These are phyloP conservation scores for Sebastiscus tertius DNA, from an alignment of 2,797 vertebrate genomes.

Conservation along the genomic window DNA sequence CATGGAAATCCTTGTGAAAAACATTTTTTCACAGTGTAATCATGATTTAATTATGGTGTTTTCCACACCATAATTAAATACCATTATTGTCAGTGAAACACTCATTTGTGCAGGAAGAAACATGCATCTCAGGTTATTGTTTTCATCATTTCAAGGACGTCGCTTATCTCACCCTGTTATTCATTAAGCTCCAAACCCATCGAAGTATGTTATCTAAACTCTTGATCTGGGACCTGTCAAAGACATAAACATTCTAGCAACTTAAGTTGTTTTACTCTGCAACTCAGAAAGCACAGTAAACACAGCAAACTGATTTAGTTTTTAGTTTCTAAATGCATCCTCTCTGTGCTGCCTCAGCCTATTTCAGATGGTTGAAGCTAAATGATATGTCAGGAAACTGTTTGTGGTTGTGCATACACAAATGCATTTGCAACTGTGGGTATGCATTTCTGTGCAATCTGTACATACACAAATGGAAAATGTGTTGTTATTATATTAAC, in stretches of 20 bases:
- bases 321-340: neutral
- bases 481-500: neutral
- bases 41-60: neutral
- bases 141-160: neutral
- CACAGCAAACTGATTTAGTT: neutral
- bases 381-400: neutral
- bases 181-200: neutral
- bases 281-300: neutral
- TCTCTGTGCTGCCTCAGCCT: neutral
- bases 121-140: neutral
- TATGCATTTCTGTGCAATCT: neutral
- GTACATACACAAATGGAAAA: neutral
- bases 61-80: neutral
- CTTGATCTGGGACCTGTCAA: slow-evolving; percentile 7
- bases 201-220: slow-evolving; percentile 4
- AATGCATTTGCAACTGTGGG: neutral
- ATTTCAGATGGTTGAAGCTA: neutral
- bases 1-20: neutral
- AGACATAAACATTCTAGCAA: slow-evolving; percentile 3
- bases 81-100: neutral
- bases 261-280: neutral
- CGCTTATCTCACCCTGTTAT: neutral
- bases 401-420: neutral
- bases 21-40: neutral
- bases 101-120: neutral